Percentiles rank a stretch among this genome's conserved stretches.
Conservation (phyloP, 2,888 invertebrate genomes). For the Ectobius pallidus region DNA sequence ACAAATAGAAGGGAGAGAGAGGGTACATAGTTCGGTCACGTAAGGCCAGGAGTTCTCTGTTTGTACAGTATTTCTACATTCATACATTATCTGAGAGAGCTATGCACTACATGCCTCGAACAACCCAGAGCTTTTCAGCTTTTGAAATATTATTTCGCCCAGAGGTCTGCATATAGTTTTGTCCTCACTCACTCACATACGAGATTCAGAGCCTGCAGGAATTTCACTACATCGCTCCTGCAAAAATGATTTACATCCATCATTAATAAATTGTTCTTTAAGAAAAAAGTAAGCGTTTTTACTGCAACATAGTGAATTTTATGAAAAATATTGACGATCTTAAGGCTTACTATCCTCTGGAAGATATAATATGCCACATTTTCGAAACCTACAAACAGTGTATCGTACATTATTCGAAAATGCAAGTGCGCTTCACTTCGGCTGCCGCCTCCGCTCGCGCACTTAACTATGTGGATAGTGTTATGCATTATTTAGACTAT, state of each 20-base stretch:
- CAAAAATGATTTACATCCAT: not conserved
- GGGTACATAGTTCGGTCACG: not conserved
- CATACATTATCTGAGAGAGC: not conserved
- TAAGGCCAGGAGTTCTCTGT: not conserved
- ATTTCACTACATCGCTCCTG: not conserved
- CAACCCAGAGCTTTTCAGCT: not conserved
- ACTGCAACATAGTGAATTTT: too few species aligned
- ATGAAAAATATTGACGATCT: too few species aligned
- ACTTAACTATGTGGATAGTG: too few species aligned
- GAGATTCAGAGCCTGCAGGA: not conserved
- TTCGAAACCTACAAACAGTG: too few species aligned
- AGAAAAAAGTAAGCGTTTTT: too few species aligned
- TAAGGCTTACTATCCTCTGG: too few species aligned
- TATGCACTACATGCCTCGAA: not conserved
- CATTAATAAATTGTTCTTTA: too few species aligned
- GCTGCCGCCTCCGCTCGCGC: too few species aligned
- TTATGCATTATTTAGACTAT: too few species aligned
- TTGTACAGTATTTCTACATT: not conserved
- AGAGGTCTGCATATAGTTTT: not conserved
- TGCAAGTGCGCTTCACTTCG: too few species aligned
- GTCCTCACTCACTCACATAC: not conserved
- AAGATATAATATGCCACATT: too few species aligned
- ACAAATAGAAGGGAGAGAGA: not conserved
- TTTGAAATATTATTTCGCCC: conserved; percentile 6
- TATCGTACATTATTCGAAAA: too few species aligned